Evolutionary conservation across 92 coral and sea anemone species (phyloP), one percentile per base, ranked within the genome.

Genomic region (Zoanthus sociatus): DNA sequence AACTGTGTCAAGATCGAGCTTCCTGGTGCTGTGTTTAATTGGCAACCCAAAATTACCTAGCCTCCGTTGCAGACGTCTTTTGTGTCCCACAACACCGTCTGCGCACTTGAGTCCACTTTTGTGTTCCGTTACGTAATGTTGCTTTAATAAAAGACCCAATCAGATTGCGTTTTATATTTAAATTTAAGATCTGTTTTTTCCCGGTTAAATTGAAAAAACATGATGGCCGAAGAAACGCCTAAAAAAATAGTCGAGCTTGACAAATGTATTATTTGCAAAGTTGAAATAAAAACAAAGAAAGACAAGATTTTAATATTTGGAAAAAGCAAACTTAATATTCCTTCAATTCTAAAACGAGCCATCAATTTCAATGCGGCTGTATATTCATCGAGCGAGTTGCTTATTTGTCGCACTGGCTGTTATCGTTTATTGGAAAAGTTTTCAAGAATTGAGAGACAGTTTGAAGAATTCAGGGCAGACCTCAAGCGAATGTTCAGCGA

Each of bases 371-470:
- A 61, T 61, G n/a, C 68, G 68, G 68, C 18, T 61, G 64, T 37
- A 46, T 51, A 18, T 51, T 46, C 60, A 21, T 51, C 66, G 44
- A 48, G 66, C 66, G 82, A 77, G 66, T 77, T 77, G 66, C 48
- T 77, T 66, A 46, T 46, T 77, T 77, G 83, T 33, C 83, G 83
- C 60, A 42, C 66, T 4, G 83, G 83, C 33, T 77, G 84, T 47
- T 79, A 79, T 30, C 84, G 72, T 15, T 55, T 79, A 18, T 67
- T 79, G 68, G 84, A 79, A 79, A 79, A 79, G 84, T 79, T 56
- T 79, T 7, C 71, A 56, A 79, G 71, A 79, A 15, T 79, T 78
- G 83, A 78, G 42, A 78, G 69, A 53, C 68, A 78, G 64, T 63
- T 78, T 78, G 68, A 78, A 78, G 84, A 79, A 79, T 56, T 16